These are phyloP conservation scores for Conger conger DNA, from an alignment of 2,113 vertebrate genomes.

Conservation along the genomic window DNA sequence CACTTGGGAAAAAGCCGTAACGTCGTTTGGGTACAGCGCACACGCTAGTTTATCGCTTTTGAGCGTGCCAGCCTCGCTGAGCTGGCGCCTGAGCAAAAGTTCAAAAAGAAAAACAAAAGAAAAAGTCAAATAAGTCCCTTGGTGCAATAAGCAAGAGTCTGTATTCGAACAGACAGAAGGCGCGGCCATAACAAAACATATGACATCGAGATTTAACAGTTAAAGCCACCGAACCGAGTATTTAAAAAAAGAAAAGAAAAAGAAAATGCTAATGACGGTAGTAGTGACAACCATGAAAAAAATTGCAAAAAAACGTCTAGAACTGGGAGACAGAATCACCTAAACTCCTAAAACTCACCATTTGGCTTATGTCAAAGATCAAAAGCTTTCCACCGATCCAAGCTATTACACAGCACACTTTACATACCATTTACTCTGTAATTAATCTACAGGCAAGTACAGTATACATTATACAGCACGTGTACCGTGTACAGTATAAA, in stretches of 20 bases:
- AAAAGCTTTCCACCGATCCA: slow-evolving; percentile 7
- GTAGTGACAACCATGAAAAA: background rate
- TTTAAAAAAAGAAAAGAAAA: background rate
- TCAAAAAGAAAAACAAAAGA: background rate
- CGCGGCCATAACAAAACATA: background rate
- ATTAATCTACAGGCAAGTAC: background rate
- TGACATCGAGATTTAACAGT: slow-evolving; percentile 14
- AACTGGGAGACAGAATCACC: background rate
- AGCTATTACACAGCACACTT: background rate
- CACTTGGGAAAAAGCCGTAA: slow-evolving; percentile 37
- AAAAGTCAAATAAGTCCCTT: slow-evolving; percentile 6
- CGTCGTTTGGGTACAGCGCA: background rate
- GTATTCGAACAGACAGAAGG: background rate
- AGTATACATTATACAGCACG: background rate
- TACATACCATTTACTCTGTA: background rate
- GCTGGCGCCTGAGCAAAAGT: background rate
- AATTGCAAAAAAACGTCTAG: background rate
- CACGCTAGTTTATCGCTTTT: background rate
- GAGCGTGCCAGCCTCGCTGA: too few relatives aligned
- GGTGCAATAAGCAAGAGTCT: slow-evolving; percentile 25
- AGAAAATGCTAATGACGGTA: background rate
- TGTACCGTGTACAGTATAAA: background rate
- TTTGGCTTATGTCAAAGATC: slow-evolving; percentile 19
- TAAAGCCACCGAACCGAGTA: slow-evolving; percentile 13
- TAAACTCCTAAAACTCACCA: background rate